Evolutionary conservation across 2,113 vertebrate genomes (phyloP).

Genomic region (Calidris pygmaea): DNA sequence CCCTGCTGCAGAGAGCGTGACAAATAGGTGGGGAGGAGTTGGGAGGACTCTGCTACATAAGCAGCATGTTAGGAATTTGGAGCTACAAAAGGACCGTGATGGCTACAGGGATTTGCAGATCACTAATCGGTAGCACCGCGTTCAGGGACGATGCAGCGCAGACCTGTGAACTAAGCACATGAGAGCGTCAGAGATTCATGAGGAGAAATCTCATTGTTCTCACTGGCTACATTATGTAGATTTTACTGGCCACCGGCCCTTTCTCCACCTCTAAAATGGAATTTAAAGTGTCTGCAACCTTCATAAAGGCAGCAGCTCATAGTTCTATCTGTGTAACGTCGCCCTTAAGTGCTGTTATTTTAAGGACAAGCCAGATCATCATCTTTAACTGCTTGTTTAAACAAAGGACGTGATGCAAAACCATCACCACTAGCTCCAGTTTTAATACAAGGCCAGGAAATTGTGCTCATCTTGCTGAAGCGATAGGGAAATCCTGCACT

Average conservation of each 20-base stretch:
- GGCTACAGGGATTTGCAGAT: fast-evolving
- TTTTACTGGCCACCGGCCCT: neutral
- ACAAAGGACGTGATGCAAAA: neutral
- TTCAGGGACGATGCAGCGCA: neutral
- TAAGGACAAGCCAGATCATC: neutral
- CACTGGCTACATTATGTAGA: neutral
- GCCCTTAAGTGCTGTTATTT: neutral
- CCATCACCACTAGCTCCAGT: neutral
- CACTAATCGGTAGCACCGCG: neutral
- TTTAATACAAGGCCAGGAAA: neutral
- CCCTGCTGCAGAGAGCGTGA: neutral
- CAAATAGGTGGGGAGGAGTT: neutral
- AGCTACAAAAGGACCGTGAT: neutral
- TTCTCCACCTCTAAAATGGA: neutral
- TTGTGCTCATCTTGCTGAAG: neutral
- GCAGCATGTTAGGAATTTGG: neutral
- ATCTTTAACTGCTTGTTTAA: neutral
- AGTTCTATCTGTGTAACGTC: fast-evolving
- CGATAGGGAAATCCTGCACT: neutral
- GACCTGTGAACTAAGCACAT: neutral
- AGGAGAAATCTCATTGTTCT: neutral
- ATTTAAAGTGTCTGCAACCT: neutral
- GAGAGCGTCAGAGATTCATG: neutral
- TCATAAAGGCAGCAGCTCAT: neutral
- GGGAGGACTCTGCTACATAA: neutral